Base-by-base conservation (phyloP, 2,797 vertebrate genomes). In the Fratercula arctica region DNA sequence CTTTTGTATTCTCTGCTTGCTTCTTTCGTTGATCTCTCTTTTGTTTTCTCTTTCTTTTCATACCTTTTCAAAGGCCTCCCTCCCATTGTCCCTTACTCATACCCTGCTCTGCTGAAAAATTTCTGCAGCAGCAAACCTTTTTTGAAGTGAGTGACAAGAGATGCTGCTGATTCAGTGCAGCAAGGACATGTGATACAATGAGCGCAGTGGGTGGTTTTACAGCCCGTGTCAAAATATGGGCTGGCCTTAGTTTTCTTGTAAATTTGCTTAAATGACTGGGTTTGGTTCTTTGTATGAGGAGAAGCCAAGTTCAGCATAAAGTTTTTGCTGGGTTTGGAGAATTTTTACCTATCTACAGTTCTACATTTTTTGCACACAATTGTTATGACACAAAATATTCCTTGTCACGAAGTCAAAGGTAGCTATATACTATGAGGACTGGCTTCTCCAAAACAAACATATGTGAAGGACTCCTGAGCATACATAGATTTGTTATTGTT, bases 1-100 rank as follows among this genome's bases (percentile, higher is more conserved):
- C 31, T 79, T 78, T 82, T 95, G 18, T 76, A 66, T 86, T 93
- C 53, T 91, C 45, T 72, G 29, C 25, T 57, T 80, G 35, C 31
- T 90, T 82, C 78, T 94, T 94, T 92, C 19, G 11, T 80, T 79
- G 54, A 57, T 68, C 43, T 89, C 8, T 26, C 17, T 94, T 97
- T 94, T 91, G 56, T 94, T 93, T 94, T 51, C 67, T 59, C 28
- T 68, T 90, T 92, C 82, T 77, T 94, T 96, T 94, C 68, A 75
- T 90, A 95, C 72, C 46, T 90, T 88, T 88, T 81, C 79, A 95
- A 94, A 97, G 60, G 33, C 67, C 14, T 91, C 69, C 67, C 46
- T 97, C 56, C n/a, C 37, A 66, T 74, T 87, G 53, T 94, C 18
- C 21, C 48, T 94, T 91, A 74, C 35, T 92, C 92, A 89, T 83